These are phyloP conservation scores for Pteropus rufus DNA, from an alignment of 2,797 vertebrate species.

Conservation along the genomic window DNA sequence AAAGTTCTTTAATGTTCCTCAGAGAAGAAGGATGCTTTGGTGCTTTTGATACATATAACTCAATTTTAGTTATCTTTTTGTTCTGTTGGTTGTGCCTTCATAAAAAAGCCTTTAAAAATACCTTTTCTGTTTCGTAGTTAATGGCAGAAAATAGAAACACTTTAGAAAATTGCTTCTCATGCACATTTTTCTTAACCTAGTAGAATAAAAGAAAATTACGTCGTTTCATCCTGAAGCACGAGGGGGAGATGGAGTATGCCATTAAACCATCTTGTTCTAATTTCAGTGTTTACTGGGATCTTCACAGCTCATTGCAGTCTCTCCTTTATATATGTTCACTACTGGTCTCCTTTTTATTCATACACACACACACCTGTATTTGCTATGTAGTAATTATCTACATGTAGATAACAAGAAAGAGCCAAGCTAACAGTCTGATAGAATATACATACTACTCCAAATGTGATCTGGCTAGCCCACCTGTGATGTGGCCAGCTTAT, in stretches of 20 bases:
- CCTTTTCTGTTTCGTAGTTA: slow-evolving; percentile 22
- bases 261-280: neutral
- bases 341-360: neutral
- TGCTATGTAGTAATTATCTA: neutral
- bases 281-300: neutral
- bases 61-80: neutral
- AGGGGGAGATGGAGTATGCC: slow-evolving; percentile 53
- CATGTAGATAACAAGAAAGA: neutral
- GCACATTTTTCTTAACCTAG: slow-evolving; percentile 6
- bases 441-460: neutral
- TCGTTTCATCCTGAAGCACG: slow-evolving; percentile 46
- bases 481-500: neutral
- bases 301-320: neutral
- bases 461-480: neutral
- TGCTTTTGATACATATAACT: neutral
- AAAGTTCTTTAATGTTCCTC: neutral
- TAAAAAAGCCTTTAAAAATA: slow-evolving; percentile 13
- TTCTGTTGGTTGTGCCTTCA: slow-evolving; percentile 12
- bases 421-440: neutral
- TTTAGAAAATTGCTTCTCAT: slow-evolving; percentile 23
- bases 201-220: slow-evolving; percentile 20
- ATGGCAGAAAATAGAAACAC: slow-evolving; percentile 36
- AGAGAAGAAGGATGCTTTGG: neutral
- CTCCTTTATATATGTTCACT: neutral
- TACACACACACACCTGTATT: neutral